Evolutionary conservation across 2,888 invertebrate genomes (phyloP), one percentile per base, ranked within the genome.

Genomic region (Odontocerum albicorne): DNA sequence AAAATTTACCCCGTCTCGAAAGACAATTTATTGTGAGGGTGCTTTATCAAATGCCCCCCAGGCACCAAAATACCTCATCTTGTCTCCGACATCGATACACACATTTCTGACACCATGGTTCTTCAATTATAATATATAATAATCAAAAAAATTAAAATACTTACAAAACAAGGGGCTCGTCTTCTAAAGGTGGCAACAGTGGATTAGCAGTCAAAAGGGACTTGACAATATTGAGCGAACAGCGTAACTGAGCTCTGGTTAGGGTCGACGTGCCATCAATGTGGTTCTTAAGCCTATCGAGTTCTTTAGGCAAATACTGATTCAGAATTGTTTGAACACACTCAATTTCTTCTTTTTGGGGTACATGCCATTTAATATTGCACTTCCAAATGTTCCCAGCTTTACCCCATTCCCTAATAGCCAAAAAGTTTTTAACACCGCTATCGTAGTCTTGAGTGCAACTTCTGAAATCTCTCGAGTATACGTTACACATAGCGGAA

Each of bases 341-440:
- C 1, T 72, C 70, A 1, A 88, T 79, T 68, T 93, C 93, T 32
- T 80, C 81, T 16, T 79, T 74, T 16, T 77, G 81, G 0, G 95
- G 93, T 40, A 86, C 74, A 66, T 91, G 90, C 92, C 92, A 95
- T 33, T 84, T 74, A 15, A 92, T 73, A 4, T 84, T 75, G 13
- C 88, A 73, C 19, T 85, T 79, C 50, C 85, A 75, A 15, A 89
- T 70, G 63, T 86, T 74, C 13, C 85, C 82, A 0, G 87, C 79
- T 55, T 80, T 79, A 0, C 92, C 95, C 96, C 96, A 96, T 62
- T 92, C 87, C 16, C 84, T 79, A 16, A 92, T 79, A 7, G 90
- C 85, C 38, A 91, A 74, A 73, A 85, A 86, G 53, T 87, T 84
- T 54, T 83, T 76, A 0, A 88, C 76, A 0, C 85, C 84, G 32